phyloP scores from a whole-genome alignment of 2,888 invertebrate genomes.

The Leucozona laternaria region DNA sequence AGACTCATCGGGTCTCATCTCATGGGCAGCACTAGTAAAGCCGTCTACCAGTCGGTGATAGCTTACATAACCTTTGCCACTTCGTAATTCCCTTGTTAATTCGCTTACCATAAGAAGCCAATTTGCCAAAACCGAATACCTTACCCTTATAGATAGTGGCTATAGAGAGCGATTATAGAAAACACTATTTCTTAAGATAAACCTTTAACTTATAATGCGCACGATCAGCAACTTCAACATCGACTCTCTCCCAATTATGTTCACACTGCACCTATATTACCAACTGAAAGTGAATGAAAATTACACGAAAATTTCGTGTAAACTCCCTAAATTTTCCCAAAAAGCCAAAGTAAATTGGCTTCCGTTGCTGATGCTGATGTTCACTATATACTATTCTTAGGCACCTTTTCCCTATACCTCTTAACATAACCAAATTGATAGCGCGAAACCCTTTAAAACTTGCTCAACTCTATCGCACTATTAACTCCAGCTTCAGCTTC shows the following conservation, averaged over 20 bases:
- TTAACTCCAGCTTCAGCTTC: conserved; percentile 41
- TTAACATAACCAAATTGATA: conserved; percentile 17
- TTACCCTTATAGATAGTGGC: not conserved
- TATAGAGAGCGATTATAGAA: not conserved
- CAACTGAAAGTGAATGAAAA: conserved; percentile 71
- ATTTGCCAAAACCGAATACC: not conserved
- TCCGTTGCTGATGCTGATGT: conserved; percentile 40
- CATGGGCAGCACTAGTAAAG: too few species aligned
- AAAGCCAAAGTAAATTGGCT: conserved; percentile 64
- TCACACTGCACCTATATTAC: conserved; percentile 1
- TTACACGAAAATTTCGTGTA: conserved; percentile 67
- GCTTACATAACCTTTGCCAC: too few species aligned
- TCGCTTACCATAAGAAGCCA: not conserved
- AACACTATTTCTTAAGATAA: conserved; percentile 18
- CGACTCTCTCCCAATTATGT: conserved; percentile 69
- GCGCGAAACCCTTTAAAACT: conserved; percentile 73
- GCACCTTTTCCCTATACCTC: not conserved
- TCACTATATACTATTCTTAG: not conserved
- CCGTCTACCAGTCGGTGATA: too few species aligned
- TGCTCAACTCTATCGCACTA: conserved; percentile 61
- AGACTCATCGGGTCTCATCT: too few species aligned
- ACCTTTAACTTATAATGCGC: conserved; percentile 17
- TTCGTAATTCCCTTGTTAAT: too few species aligned
- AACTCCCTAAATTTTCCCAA: conserved; percentile 60
- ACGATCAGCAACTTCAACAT: conserved; percentile 8